Evolutionary conservation across 2,113 vertebrate species (phyloP).

Genomic region (Rissa tridactyla): DNA sequence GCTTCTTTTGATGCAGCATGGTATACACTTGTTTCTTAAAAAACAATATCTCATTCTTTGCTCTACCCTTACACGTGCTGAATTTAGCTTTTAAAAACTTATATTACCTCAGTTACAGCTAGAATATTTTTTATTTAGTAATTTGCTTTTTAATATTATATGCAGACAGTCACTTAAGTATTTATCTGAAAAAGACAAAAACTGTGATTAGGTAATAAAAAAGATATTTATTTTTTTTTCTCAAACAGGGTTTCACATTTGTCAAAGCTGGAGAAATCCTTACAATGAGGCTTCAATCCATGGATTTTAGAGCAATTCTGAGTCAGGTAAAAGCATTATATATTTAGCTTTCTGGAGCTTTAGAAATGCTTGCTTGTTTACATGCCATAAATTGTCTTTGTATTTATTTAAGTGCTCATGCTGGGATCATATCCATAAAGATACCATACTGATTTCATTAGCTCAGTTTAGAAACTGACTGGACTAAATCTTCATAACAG

Average conservation of each 20-base stretch:
- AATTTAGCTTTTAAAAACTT: background rate
- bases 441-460: background rate
- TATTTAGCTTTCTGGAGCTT: background rate
- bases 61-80: background rate
- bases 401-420: background rate
- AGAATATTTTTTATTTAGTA: background rate
- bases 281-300: constrained; percentile 80
- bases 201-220: background rate
- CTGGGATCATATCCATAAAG: background rate
- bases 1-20: no score
- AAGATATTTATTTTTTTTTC: background rate
- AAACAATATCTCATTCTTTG: background rate
- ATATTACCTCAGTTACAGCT: background rate
- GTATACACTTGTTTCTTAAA: background rate
- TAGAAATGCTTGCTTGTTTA: background rate
- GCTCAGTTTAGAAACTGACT: background rate
- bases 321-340: background rate
- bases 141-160: background rate
- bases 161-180: background rate
- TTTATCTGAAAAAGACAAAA: background rate
- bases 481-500: background rate
- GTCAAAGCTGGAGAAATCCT: constrained; percentile 89
- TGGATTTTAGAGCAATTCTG: constrained; percentile 72
- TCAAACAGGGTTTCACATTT: constrained; percentile 83
- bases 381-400: background rate